A percentile compares a stretch with the other conserved stretches of the same genome.
Evolutionary conservation across 2,113 vertebrate genomes (phyloP).

Genomic region (Protomyctophum bolini): DNA sequence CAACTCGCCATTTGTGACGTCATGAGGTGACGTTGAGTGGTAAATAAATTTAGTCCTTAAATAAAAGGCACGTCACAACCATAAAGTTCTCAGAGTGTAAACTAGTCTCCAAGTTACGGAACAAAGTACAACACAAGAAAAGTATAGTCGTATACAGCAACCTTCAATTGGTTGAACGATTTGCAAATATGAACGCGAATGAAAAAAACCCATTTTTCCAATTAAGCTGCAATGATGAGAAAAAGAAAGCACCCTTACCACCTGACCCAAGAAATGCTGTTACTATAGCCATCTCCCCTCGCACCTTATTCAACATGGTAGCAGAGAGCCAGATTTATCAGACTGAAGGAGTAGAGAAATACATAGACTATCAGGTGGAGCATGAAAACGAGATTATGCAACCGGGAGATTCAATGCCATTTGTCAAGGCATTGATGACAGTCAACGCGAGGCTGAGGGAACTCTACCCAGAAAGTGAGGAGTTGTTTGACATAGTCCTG

Average conservation of each 20-base stretch:
- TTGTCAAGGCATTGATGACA: constrained; percentile 80
- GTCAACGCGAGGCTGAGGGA: no score
- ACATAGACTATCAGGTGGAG: constrained; percentile 80
- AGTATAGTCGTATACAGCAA: no score
- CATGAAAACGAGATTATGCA: constrained; percentile 82
- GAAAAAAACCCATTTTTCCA: constrained; percentile 66
- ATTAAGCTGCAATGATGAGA: constrained; percentile 59
- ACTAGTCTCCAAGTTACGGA: no score
- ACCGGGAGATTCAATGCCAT: constrained; percentile 83
- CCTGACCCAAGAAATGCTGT: constrained; percentile 84
- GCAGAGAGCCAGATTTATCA: constrained; percentile 81
- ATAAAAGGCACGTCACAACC: no score
- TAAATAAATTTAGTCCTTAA: no score
- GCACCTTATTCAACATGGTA: constrained; percentile 83
- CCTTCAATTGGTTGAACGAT: no score
- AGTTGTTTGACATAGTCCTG: constrained; percentile 89
- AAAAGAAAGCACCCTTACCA: constrained; percentile 66
- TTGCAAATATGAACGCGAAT: constrained; percentile 64
- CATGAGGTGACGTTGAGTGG: no score
- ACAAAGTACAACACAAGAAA: no score
- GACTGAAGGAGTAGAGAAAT: constrained; percentile 84
- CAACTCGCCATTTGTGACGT: no score
- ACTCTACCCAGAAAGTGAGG: constrained; percentile 67
- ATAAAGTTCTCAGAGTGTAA: no score
- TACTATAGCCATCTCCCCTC: constrained; percentile 85